Conservation (phyloP, 2,113 vertebrate genomes). For the Baryphthengus martii region DNA sequence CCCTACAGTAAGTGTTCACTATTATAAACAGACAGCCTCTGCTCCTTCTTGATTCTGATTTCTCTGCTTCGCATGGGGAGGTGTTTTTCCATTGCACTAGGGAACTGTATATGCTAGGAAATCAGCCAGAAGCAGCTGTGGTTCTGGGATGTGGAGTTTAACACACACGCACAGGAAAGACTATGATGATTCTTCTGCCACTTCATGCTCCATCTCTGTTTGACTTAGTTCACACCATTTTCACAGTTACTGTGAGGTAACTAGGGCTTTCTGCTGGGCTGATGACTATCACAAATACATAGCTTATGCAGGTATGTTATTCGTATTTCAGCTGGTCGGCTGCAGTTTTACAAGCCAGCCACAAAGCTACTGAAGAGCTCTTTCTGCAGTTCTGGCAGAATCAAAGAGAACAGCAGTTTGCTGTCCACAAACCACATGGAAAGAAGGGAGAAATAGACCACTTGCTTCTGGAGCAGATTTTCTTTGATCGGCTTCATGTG, state of each 20-base stretch:
- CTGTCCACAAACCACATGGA: not conserved
- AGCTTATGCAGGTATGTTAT: not conserved
- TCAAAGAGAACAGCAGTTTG: not conserved
- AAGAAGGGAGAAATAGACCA: not conserved
- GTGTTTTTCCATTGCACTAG: not conserved
- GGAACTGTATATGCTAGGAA: not conserved
- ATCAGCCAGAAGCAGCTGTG: not conserved
- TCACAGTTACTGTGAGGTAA: not conserved
- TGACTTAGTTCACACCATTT: not conserved
- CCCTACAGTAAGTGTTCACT: not conserved
- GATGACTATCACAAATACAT: not conserved
- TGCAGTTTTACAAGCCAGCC: not conserved
- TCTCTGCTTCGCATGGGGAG: not conserved
- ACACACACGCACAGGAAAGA: not conserved
- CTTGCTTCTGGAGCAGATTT: not conserved
- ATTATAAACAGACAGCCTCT: not conserved
- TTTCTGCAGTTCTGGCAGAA: constrained; percentile 26
- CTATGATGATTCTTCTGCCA: not conserved
- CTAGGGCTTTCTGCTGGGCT: not conserved
- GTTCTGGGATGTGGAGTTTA: not conserved
- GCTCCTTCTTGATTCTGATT: not conserved
- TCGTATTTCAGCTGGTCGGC: not conserved
- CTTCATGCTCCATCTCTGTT: not conserved
- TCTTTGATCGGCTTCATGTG: not conserved
- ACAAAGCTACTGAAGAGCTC: constrained; percentile 8